A percentile compares a stretch with the other conserved stretches of the same genome.
Conservation (phyloP, 2,113 vertebrate species). For the Platichthys flesus region DNA sequence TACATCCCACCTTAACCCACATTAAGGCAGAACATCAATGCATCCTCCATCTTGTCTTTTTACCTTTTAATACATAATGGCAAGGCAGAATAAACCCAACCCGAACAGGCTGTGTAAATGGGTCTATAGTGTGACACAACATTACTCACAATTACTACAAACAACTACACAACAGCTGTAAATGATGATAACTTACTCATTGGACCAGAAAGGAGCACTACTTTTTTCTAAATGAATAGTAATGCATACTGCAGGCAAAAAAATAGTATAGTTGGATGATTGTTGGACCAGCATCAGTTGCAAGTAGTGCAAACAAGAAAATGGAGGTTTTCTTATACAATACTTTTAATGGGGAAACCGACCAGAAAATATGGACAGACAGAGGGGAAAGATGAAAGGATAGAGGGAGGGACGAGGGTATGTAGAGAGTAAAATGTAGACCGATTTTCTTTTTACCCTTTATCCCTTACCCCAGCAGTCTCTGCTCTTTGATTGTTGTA, state of each 20-base stretch:
- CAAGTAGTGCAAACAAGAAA: conserved; percentile 22
- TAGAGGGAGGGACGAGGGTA: conserved; percentile 17
- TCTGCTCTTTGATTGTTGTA: conserved; percentile 73
- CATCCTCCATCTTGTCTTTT: too few relatives aligned
- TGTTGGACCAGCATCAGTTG: conserved; percentile 16
- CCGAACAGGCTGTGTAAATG: background rate
- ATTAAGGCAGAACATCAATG: too few relatives aligned
- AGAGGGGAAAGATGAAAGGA: conserved; percentile 16
- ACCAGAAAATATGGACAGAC: background rate
- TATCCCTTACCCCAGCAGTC: conserved; percentile 65
- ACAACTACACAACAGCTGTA: conserved; percentile 15
- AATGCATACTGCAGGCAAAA: conserved; percentile 4
- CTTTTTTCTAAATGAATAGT: conserved; percentile 27
- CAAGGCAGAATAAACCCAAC: too few relatives aligned
- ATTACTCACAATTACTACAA: conserved; percentile 49
- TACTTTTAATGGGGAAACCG: background rate
- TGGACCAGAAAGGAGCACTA: background rate
- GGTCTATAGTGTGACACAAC: conserved; percentile 19
- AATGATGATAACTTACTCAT: conserved; percentile 35
- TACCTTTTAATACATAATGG: too few relatives aligned
- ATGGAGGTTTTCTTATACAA: conserved; percentile 48
- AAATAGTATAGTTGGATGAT: conserved; percentile 6
- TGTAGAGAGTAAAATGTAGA: conserved; percentile 52
- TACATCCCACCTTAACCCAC: too few relatives aligned
- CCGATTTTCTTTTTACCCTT: conserved; percentile 37